Evolutionary conservation across 1,140 invertebrate species (phyloP).

Genomic region (Venustaconcha ellipsiformis): DNA sequence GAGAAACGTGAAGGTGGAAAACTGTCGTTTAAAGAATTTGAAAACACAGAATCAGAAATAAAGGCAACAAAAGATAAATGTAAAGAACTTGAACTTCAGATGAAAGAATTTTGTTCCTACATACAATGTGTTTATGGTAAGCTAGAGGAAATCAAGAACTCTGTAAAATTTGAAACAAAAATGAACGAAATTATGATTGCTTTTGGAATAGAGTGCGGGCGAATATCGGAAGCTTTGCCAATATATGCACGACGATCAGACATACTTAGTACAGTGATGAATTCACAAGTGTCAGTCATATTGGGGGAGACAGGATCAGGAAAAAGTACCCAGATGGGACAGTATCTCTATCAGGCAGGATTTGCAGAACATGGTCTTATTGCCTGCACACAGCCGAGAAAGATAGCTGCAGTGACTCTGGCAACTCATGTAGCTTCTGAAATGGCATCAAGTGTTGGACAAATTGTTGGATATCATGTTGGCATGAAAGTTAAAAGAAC

Average conservation of each 20-base stretch:
- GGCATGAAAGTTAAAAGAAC: constrained; percentile 79
- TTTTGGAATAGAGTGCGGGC: constrained; percentile 50
- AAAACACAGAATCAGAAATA: constrained; percentile 17
- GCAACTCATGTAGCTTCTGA: constrained; percentile 62
- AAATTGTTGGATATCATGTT: constrained; percentile 71
- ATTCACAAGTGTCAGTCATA: constrained; percentile 77
- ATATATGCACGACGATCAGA: constrained; percentile 59
- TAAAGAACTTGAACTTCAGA: constrained; percentile 44
- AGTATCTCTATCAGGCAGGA: constrained; percentile 69
- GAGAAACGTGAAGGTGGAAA: neutral
- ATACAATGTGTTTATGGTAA: constrained; percentile 21
- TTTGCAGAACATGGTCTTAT: constrained; percentile 77
- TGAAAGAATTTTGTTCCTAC: constrained; percentile 38
- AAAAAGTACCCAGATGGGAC: constrained; percentile 71
- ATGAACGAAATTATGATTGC: constrained; percentile 30
- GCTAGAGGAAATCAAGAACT: constrained; percentile 19
- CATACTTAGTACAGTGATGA: constrained; percentile 43
- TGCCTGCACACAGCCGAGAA: constrained; percentile 73
- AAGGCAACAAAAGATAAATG: constrained; percentile 47
- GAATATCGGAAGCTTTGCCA: constrained; percentile 49
- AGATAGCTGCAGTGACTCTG: constrained; percentile 63
- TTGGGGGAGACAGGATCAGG: constrained; percentile 97
- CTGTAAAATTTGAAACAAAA: constrained; percentile 24
- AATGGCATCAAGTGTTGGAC: constrained; percentile 49
- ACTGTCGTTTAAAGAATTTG: constrained; percentile 3